A percentile compares a stretch with the other conserved stretches of the same genome.
Conservation (phyloP, 2,113 vertebrate genomes). For the Cathartes aura region DNA sequence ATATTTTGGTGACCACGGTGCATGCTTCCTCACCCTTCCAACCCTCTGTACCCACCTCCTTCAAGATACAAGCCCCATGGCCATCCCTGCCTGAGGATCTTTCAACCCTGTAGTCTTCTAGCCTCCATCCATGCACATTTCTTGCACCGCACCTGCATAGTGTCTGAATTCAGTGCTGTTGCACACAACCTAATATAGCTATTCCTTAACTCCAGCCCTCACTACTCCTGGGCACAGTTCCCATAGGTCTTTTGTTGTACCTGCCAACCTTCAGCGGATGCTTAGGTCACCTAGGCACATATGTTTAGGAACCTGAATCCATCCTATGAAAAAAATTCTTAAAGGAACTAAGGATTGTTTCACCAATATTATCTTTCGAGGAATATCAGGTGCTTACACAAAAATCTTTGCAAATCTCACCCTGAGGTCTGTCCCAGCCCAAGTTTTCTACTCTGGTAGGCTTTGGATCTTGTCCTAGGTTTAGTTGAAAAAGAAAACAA, state of each 20-base stretch:
- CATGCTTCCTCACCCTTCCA: background rate
- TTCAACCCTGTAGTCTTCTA: background rate
- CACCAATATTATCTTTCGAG: background rate
- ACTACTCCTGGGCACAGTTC: background rate
- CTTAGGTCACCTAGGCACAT: background rate
- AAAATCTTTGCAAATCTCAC: background rate
- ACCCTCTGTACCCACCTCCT: background rate
- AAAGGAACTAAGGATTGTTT: background rate
- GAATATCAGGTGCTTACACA: background rate
- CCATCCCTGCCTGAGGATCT: background rate
- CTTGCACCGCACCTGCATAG: background rate
- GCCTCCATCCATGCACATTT: background rate
- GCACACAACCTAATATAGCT: background rate
- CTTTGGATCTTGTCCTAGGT: background rate
- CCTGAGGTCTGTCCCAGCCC: background rate
- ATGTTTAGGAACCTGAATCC: background rate
- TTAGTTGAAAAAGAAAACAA: conserved; percentile 10
- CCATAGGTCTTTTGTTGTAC: background rate
- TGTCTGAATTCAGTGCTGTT: background rate
- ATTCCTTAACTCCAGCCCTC: background rate
- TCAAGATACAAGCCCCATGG: background rate
- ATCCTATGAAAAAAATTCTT: background rate
- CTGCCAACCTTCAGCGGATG: background rate
- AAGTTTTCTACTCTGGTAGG: background rate
- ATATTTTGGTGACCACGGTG: background rate